Conservation (phyloP, 2,797 vertebrate species). For the Spizella passerina region DNA sequence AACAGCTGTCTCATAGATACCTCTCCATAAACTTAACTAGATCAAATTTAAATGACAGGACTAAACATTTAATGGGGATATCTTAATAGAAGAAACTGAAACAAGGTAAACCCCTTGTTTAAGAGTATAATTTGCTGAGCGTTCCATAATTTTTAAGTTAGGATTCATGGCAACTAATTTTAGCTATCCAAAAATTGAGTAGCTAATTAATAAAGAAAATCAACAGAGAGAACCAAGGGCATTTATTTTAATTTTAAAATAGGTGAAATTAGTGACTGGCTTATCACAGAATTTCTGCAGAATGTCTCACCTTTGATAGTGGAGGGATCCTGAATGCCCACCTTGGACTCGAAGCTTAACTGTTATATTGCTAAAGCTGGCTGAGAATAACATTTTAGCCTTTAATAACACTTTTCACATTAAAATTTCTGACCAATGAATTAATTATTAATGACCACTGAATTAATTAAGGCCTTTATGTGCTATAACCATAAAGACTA, state of each 20-base stretch:
- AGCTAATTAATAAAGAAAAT: not conserved
- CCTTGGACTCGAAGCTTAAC: not conserved
- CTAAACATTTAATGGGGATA: not conserved
- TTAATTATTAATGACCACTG: not conserved
- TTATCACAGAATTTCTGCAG: not conserved
- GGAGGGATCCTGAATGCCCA: not conserved
- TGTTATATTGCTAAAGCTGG: not conserved
- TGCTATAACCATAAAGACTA: not conserved
- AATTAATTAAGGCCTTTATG: not conserved
- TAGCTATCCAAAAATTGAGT: not conserved
- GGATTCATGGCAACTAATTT: not conserved
- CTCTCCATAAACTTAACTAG: not conserved
- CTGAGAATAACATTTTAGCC: not conserved
- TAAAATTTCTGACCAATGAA: not conserved
- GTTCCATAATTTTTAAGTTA: not conserved
- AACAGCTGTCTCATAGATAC: not conserved
- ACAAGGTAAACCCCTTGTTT: not conserved
- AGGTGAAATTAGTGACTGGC: not conserved
- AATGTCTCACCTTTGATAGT: not conserved
- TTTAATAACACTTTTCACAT: not conserved
- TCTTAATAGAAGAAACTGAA: not conserved
- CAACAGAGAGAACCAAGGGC: not conserved
- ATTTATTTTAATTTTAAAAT: not conserved
- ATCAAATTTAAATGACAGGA: not conserved
- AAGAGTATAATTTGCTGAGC: not conserved